Base-by-base conservation (phyloP, 1,140 invertebrate genomes). In the Subanguina moxae region DNA sequence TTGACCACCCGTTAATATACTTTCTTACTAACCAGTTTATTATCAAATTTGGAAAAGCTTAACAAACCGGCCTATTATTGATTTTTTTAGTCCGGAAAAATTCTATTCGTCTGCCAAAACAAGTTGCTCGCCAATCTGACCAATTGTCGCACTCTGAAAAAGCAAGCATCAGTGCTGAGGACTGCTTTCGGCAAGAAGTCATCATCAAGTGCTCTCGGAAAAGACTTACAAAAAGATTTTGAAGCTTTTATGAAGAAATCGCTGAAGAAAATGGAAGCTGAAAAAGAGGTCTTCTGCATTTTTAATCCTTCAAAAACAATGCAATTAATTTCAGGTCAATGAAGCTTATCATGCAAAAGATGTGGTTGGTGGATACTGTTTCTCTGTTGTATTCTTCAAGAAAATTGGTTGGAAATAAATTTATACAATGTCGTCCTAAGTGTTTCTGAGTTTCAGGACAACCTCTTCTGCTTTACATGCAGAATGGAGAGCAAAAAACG, bases 81-180 rank as follows among this genome's bases (percentile, higher is more conserved):
- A 3, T 5, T 7, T 32, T 19, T 76, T 76, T 61, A 77, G 74
- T 61, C 77, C 9, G 78, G 78, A 23, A 80, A 80, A 58, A 80
- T 80, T 1, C 70, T 80, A 15, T 79, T 80, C 58, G 61, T 80
- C 1, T 80, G 78, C 43, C 78, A 80, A 59, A 80, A 82, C 57
- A 67, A 62, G 9, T 61, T 80, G 17, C 59, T 80, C 13, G 68
- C 77, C 13, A 72, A 57, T 45, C 64, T 80, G 13, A 78, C 77
- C 1, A 46, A 62, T 23, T 78, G 77, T 59, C 67, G 74, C 21
- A 74, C 71, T 1, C 52, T 46, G 21, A 78, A 75, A 23, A 72
- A 77, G 30, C 72, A 67, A 25, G 43, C 62, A 21, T 25, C 80
- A 57, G 62, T 80, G 19, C 68, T 80, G 13, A 71, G 75, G 38